Base-by-base conservation (phyloP, 2,888 invertebrate genomes). In the Tricholauxania praeusta region DNA sequence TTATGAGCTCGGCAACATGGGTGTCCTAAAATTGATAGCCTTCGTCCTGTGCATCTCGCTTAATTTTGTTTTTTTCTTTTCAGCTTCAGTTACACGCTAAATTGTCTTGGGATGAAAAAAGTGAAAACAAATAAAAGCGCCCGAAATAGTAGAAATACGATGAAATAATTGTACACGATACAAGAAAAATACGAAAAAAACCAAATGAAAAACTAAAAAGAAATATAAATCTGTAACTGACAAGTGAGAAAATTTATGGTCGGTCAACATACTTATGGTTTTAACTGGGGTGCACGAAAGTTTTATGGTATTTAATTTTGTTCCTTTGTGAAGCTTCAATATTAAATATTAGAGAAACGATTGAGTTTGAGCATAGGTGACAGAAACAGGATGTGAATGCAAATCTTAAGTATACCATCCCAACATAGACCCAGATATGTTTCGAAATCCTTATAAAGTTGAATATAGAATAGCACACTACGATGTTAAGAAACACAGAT, bases 161-260 rank as follows among this genome's bases (percentile, higher is more conserved):
- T 15, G 32, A 14, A 49, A 65, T 65, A 52, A 52, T 52, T 48
- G 19, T 19, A 48, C 19, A 67, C 57, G 28, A 57, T 65, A 53
- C 17, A 55, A 39, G 55, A 28, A 12, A 55, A 67, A 55, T 47
- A 19, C 1, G 28, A 32, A 60, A 60, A 15, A 47, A 47, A 39
- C 15, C 39, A 57, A 67, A 69, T 49, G 68, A 59, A 60, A 28
- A 28, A 28, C 2, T 28, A 28, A 28, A 28, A 60, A 49, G 28
- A 57, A 68, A 68, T 48, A 17, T 39, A 57, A 59, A 59, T 69
- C 49, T 59, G 59, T 59, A 22, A 28, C 48, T 49, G 49, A 47
- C 59, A 69, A 69, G 51, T 69, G 59, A 14, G 53, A n/a, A 51
- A 69, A 69, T 69, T 69, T 69, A 69, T 69, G 68, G 48, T 28